These are phyloP conservation scores for Calliphora vomitoria DNA, from an alignment of 2,888 invertebrate genomes.

Conservation along the genomic window DNA sequence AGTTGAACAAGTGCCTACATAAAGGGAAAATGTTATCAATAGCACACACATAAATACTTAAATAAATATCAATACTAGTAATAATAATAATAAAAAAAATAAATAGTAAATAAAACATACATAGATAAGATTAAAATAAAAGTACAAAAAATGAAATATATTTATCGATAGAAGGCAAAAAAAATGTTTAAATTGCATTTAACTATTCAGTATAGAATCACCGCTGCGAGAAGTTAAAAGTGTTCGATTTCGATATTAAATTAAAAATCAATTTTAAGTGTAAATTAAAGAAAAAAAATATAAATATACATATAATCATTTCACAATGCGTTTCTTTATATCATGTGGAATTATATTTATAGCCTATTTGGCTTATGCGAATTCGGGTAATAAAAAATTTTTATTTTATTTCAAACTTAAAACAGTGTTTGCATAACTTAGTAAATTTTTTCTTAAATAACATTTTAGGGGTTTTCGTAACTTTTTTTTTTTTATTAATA, in stretches of 20 bases:
- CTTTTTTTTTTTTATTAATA: background rate
- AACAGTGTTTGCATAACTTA: constrained; percentile 3
- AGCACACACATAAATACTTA: background rate
- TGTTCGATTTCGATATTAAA: background rate
- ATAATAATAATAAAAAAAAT: constrained; percentile 17
- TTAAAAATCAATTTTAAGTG: constrained; percentile 1
- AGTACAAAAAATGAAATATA: background rate
- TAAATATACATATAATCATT: constrained; percentile 9
- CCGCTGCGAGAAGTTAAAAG: constrained; percentile 34
- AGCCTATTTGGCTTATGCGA: constrained; percentile 80
- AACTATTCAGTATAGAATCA: constrained; percentile 46
- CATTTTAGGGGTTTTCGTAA: background rate
- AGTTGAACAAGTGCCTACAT: background rate
- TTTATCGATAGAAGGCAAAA: constrained; percentile 1
- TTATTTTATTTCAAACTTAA: background rate
- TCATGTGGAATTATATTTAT: constrained; percentile 76
- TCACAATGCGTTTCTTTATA: constrained; percentile 78
- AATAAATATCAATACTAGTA: constrained; percentile 32
- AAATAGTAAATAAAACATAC: background rate
- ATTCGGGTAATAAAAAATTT: constrained; percentile 78
- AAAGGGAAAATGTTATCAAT: background rate
- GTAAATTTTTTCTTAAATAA: background rate
- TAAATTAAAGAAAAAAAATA: constrained; percentile 30
- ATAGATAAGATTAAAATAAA: constrained; percentile 57
- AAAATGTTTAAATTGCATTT: constrained; percentile 34